A percentile compares a stretch with the other conserved stretches of the same genome.
These are phyloP conservation scores for Actias luna DNA, from an alignment of 2,888 invertebrate species.

Conservation along the genomic window DNA sequence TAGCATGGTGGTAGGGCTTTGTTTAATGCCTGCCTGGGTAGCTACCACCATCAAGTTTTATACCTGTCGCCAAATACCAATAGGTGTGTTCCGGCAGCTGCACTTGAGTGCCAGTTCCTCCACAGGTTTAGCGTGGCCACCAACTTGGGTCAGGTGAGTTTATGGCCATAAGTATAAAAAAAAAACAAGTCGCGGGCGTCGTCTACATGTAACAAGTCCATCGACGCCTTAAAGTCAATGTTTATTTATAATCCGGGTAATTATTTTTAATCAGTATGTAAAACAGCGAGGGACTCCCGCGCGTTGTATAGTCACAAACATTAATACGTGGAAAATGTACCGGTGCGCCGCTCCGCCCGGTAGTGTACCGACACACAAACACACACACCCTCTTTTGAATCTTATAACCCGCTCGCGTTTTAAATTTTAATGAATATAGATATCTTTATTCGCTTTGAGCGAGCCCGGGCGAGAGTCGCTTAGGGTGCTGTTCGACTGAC, in stretches of 20 bases:
- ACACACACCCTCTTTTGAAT: constrained; percentile 58
- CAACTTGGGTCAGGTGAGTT: too few species aligned
- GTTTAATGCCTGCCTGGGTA: too few species aligned
- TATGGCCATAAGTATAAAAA: too few species aligned
- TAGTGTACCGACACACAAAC: constrained; percentile 10
- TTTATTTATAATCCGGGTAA: constrained; percentile 11
- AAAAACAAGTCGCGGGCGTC: too few species aligned
- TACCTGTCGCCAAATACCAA: too few species aligned
- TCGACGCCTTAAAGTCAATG: not conserved
- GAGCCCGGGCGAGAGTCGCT: constrained; percentile 48
- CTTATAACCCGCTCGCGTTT: constrained; percentile 73
- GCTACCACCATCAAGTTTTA: too few species aligned
- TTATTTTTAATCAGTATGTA: constrained; percentile 17
- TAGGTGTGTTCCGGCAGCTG: too few species aligned
- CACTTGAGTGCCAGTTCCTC: too few species aligned
- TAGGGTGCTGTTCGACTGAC: constrained; percentile 34
- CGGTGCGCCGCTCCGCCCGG: not conserved
- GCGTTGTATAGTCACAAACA: constrained; percentile 18
- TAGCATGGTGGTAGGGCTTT: too few species aligned
- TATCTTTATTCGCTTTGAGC: constrained; percentile 74
- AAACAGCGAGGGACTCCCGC: constrained; percentile 3
- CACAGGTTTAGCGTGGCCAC: too few species aligned
- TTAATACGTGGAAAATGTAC: constrained; percentile 21
- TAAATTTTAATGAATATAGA: constrained; percentile 79
- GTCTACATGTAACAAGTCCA: not conserved